Evolutionary conservation across 2,888 invertebrate genomes (phyloP).

Genomic region (Anorthoa munda): DNA sequence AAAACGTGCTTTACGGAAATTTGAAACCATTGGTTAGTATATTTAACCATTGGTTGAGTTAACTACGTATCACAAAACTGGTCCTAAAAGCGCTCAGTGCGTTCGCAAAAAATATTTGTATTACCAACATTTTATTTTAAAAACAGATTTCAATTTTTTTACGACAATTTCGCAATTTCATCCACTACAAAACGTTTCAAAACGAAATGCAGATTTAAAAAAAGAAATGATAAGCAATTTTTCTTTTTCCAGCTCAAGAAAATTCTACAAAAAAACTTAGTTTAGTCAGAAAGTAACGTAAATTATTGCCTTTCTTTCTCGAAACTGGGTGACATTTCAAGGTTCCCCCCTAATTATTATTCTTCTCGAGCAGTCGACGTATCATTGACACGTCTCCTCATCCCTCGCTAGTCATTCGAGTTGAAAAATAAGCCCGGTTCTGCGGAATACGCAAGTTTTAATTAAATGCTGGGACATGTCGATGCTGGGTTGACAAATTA

Average conservation of each 20-base stretch:
- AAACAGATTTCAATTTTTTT: background rate
- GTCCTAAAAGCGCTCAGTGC: background rate
- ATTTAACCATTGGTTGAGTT: too few species aligned
- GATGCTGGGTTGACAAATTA: conserved; percentile 29
- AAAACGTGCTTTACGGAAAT: too few species aligned
- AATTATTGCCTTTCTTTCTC: conserved; percentile 30
- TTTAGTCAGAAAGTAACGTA: conserved; percentile 22
- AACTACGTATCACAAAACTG: too few species aligned
- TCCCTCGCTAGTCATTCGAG: conserved; percentile 22
- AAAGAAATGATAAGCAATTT: background rate
- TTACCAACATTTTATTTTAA: background rate
- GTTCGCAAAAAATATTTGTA: background rate
- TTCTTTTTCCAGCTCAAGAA: background rate
- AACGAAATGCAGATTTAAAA: background rate
- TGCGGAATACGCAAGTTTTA: conserved; percentile 44
- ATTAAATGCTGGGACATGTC: conserved; percentile 47
- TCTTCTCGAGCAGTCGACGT: conserved; percentile 22
- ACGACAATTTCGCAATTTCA: background rate
- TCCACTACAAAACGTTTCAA: background rate
- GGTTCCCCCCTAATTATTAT: conserved; percentile 40
- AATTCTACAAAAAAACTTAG: conserved; percentile 21
- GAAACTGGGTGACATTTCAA: conserved; percentile 17
- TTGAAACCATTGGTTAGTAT: too few species aligned
- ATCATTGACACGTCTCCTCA: conserved; percentile 33
- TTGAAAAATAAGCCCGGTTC: conserved; percentile 32